Evolutionary conservation across 2,113 vertebrate species (phyloP), one percentile per base, ranked within the genome.

Genomic region (Phainopepla nitens): DNA sequence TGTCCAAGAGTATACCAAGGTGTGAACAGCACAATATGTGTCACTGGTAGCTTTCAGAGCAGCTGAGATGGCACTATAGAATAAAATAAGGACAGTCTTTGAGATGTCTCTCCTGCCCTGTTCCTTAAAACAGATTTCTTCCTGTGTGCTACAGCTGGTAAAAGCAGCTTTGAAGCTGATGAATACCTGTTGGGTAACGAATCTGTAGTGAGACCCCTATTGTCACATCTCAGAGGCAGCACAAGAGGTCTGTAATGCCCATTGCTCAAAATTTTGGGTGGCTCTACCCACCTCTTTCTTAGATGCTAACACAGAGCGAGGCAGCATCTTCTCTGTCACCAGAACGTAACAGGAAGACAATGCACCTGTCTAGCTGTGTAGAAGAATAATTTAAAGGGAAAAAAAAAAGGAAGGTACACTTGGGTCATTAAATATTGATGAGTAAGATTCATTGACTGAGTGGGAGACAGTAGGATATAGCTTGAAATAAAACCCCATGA

Each of bases 351-450:
- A 13, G 77, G 70, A 89, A 97, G 79, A 85, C 84, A 95, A 78
- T 50, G 76, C 61, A 87, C 92, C 82, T 96, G 81, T 66, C 94
- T 97, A 42, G 82, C 79, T 82, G 28, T 66, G 82, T 24, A 68
- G 85, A 50, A 82, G 94, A 89, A 95, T 94, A 81, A 93, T 85
- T 61, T 92, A 62, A 75, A 68, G 49, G 19, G 2, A 0, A 13
- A 60, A 27, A 35, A 90, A 90, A 90, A 71, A 49, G 7, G 78
- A 89, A 91, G 89, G 66, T 94, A 75, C 73, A 61, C 75, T 79
- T 31, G 56, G 75, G 94, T 96, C 94, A 97, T 97, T 97, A 97
- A 97, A 98, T 97, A 97, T 78, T 97, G 94, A 98, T 95, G 92
- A 97, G 93, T 29, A 82, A 68, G 90, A 93, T 94, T 86, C 91